Evolutionary conservation across 2,113 vertebrate genomes (phyloP), one percentile per base, ranked within the genome.

Genomic region (Pseudopipra pipra): DNA sequence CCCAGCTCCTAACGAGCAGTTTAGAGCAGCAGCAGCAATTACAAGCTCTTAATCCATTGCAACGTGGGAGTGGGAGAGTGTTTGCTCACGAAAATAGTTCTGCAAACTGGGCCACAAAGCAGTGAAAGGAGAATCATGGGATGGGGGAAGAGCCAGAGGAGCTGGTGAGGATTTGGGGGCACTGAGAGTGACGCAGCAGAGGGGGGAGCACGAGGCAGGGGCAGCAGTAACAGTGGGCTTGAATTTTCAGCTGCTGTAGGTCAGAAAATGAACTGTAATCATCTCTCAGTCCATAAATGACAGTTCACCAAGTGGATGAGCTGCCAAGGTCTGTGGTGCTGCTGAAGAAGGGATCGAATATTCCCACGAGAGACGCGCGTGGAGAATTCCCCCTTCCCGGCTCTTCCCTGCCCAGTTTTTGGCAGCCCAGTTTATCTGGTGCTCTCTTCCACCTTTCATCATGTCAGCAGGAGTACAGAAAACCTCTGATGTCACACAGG

Each of bases 21-120:
- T 89, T 44, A 65, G 54, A 93, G 89, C 81, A 85, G 39, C 39
- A 49, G 89, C 41, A 49, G 89, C 94, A 94, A 72, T 92, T 90
- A 80, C 76, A n/a, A 39, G 75, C 71, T 73, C 90, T 76, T 95
- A 90, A 96, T 95, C 96, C 92, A 67, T 5, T 35, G 72, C 65
- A 3, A 20, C 4, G 81, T 67, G 87, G 89, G 93, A 87, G 95
- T 68, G 93, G 56, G 76, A 86, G 44, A 24, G n/a, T 31, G 76
- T 28, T 93, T 68, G 87, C 82, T 79, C 62, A 67, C 87, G 66
- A 33, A 95, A 94, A 87, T 43, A 87, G 71, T 21, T 43, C 87
- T 84, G 75, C 65, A 66, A 96, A 91, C 59, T 83, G 90, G 85
- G 93, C 78, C 91, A 90, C 47, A 44, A 11, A 41, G 71, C 41